Evolutionary conservation across 2,113 vertebrate genomes (phyloP).

Genomic region (Pantherophis guttatus): DNA sequence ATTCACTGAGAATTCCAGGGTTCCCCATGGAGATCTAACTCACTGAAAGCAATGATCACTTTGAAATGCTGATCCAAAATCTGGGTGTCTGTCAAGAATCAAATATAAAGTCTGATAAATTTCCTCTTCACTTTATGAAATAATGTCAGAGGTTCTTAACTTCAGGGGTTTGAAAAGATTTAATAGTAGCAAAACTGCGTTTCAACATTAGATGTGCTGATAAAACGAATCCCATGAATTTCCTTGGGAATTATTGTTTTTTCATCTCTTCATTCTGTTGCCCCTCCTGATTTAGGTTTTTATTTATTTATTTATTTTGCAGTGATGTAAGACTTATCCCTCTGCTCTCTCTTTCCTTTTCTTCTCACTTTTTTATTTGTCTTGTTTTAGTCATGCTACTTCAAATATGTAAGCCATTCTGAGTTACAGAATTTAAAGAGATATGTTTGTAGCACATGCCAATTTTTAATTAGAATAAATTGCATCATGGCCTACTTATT

Average conservation of each 20-base stretch:
- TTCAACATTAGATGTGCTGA: slow-evolving; percentile 5
- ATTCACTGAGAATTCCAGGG: background rate
- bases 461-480: background rate
- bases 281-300: background rate
- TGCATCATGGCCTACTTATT: background rate
- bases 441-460: background rate
- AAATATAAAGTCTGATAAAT: background rate
- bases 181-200: slow-evolving; percentile 1
- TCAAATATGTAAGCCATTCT: background rate
- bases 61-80: slow-evolving; percentile 27
- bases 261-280: slow-evolving; percentile 4
- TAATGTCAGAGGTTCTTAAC: background rate
- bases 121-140: background rate
- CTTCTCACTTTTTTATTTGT: background rate
- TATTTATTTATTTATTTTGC: background rate
- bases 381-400: background rate
- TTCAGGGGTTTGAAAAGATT: slow-evolving; percentile 18
- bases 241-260: background rate
- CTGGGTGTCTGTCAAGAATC: slow-evolving; percentile 1
- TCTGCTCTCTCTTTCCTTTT: background rate
- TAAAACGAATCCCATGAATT: slow-evolving; percentile 6
- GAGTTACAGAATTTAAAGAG: background rate
- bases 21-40: slow-evolving; percentile 13
- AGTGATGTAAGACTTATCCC: rapidly evolving
- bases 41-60: background rate